Evolutionary conservation across 2,113 vertebrate genomes (phyloP).

Genomic region (Herpailurus yagouaroundi): DNA sequence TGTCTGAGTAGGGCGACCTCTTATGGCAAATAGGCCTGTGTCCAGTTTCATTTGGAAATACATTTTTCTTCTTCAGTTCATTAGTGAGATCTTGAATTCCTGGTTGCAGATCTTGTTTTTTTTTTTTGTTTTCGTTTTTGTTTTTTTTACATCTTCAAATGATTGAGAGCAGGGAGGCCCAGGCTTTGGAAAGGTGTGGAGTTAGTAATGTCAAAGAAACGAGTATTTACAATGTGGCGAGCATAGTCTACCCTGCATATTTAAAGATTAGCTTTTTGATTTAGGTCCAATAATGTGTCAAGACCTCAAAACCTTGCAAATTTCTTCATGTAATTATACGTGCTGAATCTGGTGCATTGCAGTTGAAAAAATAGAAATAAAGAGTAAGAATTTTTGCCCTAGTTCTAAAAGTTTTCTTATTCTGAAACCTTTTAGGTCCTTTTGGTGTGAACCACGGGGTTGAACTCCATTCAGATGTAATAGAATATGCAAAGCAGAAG

Average conservation of each 20-base stretch:
- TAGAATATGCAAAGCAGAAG: constrained; percentile 96
- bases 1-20: not conserved
- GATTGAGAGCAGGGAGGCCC: not conserved
- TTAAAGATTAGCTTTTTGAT: not conserved
- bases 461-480: constrained; percentile 95
- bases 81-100: not conserved
- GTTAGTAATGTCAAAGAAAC: not conserved
- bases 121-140: not conserved
- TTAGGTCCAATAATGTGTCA: not conserved
- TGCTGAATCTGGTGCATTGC: not conserved
- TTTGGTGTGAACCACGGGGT: constrained; percentile 97
- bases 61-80: not conserved
- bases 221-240: not conserved
- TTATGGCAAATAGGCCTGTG: not conserved
- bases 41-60: not conserved
- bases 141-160: not conserved
- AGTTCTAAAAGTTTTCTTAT: constrained; percentile 17
- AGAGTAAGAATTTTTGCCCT: not conserved
- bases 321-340: not conserved
- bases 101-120: not conserved
- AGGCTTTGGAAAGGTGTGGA: not conserved
- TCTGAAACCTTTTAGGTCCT: constrained; percentile 88
- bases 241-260: not conserved
- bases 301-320: not conserved
- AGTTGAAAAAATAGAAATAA: not conserved